phyloP scores from a whole-genome alignment of 2,888 invertebrate species.

The Xanthorhoe designata region DNA sequence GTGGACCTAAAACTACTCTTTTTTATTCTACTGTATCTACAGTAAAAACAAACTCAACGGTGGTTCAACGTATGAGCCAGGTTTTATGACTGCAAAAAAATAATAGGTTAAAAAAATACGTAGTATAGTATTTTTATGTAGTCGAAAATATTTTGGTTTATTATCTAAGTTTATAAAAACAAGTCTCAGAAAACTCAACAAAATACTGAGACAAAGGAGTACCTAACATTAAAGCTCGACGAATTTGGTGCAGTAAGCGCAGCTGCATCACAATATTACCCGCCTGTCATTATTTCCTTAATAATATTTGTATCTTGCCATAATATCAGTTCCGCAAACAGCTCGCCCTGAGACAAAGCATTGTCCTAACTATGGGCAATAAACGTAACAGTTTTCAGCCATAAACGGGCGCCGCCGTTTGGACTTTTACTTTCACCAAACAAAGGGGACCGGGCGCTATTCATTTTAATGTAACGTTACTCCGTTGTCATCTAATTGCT shows the following conservation, averaged over 20 bases:
- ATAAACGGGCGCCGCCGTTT: slow-evolving; percentile 53
- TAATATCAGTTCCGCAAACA: slow-evolving; percentile 36
- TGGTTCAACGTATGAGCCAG: too few species aligned
- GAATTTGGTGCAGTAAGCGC: slow-evolving; percentile 3
- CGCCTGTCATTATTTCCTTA: slow-evolving; percentile 10
- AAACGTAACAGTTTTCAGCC: slow-evolving; percentile 50
- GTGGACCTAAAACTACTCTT: not conserved
- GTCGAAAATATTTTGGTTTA: too few species aligned
- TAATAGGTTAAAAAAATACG: too few species aligned
- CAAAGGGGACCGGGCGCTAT: slow-evolving; percentile 59
- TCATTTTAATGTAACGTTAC: slow-evolving; percentile 64
- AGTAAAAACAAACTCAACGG: too few species aligned
- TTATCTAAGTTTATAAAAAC: too few species aligned
- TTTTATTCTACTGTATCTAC: too few species aligned
- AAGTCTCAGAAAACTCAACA: not conserved
- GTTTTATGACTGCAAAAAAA: too few species aligned
- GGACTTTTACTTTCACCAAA: slow-evolving; percentile 74
- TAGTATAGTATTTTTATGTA: too few species aligned
- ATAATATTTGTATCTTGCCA: slow-evolving; percentile 28
- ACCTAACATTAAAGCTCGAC: not conserved
- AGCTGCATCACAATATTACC: slow-evolving; percentile 20
- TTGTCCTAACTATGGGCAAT: slow-evolving; percentile 45
- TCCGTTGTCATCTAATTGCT: slow-evolving; percentile 66
- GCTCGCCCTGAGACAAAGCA: slow-evolving; percentile 40
- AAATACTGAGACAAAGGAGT: not conserved